These are phyloP conservation scores for Thumatha senex DNA, from an alignment of 2,888 invertebrate species.

Conservation along the genomic window DNA sequence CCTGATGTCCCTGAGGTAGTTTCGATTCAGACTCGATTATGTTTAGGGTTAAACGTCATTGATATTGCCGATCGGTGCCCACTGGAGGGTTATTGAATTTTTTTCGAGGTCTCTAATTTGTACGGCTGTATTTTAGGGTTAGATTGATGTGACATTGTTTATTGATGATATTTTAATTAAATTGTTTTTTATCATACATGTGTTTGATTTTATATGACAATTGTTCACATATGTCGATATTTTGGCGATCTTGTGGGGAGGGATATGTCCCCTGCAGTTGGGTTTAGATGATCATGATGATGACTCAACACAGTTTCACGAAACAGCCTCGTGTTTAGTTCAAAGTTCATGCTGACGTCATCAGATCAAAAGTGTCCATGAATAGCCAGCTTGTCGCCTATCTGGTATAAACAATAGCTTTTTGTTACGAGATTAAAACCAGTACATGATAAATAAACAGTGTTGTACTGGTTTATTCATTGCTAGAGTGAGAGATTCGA, in stretches of 20 bases:
- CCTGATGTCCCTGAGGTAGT: conserved; percentile 80
- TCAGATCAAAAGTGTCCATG: conserved; percentile 7
- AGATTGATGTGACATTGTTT: conserved; percentile 53
- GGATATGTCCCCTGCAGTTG: too few species aligned
- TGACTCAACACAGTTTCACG: conserved; percentile 1
- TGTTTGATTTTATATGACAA: conserved; percentile 3
- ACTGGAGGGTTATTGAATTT: conserved; percentile 75
- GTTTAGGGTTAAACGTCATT: conserved; percentile 83
- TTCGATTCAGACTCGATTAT: conserved; percentile 80
- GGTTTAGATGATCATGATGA: too few species aligned
- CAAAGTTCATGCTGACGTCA: conserved; percentile 2
- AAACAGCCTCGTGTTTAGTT: conserved; percentile 2
- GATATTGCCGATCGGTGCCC: conserved; percentile 77
- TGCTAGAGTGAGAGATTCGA: not conserved
- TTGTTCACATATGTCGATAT: conserved; percentile 17
- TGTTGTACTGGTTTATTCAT: not conserved
- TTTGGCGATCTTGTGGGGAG: not conserved
- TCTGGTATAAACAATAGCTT: conserved; percentile 4
- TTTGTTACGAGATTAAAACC: conserved; percentile 3
- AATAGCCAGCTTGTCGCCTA: conserved; percentile 11
- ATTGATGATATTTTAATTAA: conserved; percentile 55
- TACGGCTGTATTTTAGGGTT: conserved; percentile 60
- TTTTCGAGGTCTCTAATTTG: conserved; percentile 72
- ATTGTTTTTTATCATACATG: conserved; percentile 39
- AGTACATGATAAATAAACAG: not conserved